Base-by-base conservation (phyloP, 2,888 invertebrate genomes). In the Tyria jacobaeae region DNA sequence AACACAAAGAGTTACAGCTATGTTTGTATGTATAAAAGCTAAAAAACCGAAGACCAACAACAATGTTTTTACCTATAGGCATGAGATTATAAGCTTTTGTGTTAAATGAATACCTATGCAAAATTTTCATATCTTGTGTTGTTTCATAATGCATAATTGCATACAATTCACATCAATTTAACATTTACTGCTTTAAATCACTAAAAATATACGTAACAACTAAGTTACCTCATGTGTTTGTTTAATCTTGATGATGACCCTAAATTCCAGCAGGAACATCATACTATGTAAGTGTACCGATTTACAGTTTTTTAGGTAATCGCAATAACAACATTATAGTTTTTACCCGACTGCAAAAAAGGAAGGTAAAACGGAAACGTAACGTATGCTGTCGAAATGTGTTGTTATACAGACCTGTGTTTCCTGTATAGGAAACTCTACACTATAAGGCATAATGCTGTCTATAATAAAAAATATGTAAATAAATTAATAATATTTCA, bases 1-100 rank as follows among this genome's bases (percentile, higher is more conserved):
- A 57, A 71, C 55, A 74, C 50, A 65, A 53, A 52, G n/a, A 66
- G 50, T 41, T 44, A 60, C 44, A 49, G 52, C 64, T 66, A 47
- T 60, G 56, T 44, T 60, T 49, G 41, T 52, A 31, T 44, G 31
- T 58, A 21, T 25, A n/a, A 52, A 52, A 52, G 37, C 44, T 31
- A 31, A 31, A 6, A 31, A 31, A 31, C 3, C 10, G 48, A 48
- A 14, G 14, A 44, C 44, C 14, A 56, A 35, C 14, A 44, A 49
- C 47, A 57, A 17, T 57, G 17, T 49, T 37, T 57, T 7, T n/a
- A n/a, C n/a, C n/a, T 49, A 25, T 17, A 4, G 27, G 48, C 37
- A 15, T 49, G 24, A 49, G 37, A 56, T 66, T 59, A 24, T 35
- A 57, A 27, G 37, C 58, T 66, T 59, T 57, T 53, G 25, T 48